Evolutionary conservation across 2,888 invertebrate species (phyloP).

Genomic region (Melanchra persicariae): DNA sequence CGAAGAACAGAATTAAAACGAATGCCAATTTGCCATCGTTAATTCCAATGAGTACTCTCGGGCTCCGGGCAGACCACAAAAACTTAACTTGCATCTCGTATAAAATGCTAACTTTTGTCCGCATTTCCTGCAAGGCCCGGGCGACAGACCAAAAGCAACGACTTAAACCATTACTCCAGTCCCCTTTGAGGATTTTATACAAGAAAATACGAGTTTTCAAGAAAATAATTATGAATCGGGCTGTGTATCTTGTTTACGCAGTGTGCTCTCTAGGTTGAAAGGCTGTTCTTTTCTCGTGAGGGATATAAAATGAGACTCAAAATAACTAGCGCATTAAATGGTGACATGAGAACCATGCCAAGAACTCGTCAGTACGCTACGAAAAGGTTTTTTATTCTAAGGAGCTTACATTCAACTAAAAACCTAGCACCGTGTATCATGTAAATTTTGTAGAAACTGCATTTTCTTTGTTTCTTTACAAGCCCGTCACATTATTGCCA

Average conservation of each 20-base stretch:
- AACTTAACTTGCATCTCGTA: constrained; percentile 56
- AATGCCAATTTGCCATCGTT: constrained; percentile 55
- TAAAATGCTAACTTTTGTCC: constrained; percentile 62
- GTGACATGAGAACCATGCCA: neutral
- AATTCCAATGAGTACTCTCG: constrained; percentile 46
- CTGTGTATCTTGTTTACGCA: constrained; percentile 42
- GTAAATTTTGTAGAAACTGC: neutral
- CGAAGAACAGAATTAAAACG: constrained; percentile 51
- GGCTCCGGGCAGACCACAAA: constrained; percentile 43
- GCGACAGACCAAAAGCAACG: constrained; percentile 53
- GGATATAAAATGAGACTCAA: constrained; percentile 25
- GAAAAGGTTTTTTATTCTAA: neutral
- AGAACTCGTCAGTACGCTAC: neutral
- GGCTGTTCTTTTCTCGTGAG: constrained; percentile 18
- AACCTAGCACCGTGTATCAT: neutral
- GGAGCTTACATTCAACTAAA: too few relatives aligned
- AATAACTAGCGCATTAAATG: constrained; percentile 10
- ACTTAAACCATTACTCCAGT: constrained; percentile 49
- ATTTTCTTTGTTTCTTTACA: too few relatives aligned
- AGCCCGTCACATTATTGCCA: too few relatives aligned
- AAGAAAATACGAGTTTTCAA: constrained; percentile 59
- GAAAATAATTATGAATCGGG: constrained; percentile 55
- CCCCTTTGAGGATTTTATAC: constrained; percentile 60
- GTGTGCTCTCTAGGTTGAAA: constrained; percentile 12
- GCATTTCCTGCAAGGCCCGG: constrained; percentile 53